These are phyloP conservation scores for Drosophila tanythrix DNA, from an alignment of 2,888 invertebrate genomes.

Conservation along the genomic window DNA sequence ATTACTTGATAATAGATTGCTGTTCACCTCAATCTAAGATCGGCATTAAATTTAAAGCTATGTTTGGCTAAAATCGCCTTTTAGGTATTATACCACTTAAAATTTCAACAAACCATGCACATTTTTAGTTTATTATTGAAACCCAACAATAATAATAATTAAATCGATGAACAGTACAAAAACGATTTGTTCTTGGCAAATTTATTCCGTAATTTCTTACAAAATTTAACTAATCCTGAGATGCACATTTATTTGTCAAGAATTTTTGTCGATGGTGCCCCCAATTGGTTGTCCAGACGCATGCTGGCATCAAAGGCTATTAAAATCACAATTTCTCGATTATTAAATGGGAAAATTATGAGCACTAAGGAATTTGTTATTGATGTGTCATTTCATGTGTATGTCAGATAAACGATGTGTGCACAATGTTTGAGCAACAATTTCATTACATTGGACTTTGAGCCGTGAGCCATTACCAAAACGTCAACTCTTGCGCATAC, in stretches of 20 bases:
- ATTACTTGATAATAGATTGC: neutral
- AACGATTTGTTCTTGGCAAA: neutral
- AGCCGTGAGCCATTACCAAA: neutral
- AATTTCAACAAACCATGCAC: neutral
- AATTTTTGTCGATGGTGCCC: constrained; percentile 28
- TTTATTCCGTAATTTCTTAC: neutral
- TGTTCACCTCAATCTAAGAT: neutral
- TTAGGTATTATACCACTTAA: neutral
- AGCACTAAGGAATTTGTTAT: constrained; percentile 60
- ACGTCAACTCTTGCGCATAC: neutral
- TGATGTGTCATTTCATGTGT: constrained; percentile 33
- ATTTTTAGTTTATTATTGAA: neutral
- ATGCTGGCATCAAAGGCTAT: constrained; percentile 46
- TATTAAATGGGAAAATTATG: constrained; percentile 67
- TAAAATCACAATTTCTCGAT: constrained; percentile 55
- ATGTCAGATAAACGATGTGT: constrained; percentile 14
- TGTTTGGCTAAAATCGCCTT: neutral
- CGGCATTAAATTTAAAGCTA: neutral
- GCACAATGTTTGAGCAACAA: constrained; percentile 48
- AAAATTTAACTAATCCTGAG: neutral
- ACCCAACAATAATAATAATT: neutral
- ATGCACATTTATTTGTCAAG: constrained; percentile 37
- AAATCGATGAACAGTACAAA: neutral
- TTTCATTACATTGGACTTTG: constrained; percentile 50
- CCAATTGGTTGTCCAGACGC: constrained; percentile 38